Base-by-base conservation (phyloP, 1,140 invertebrate genomes). In the Zeugodacus cucurbitae region DNA sequence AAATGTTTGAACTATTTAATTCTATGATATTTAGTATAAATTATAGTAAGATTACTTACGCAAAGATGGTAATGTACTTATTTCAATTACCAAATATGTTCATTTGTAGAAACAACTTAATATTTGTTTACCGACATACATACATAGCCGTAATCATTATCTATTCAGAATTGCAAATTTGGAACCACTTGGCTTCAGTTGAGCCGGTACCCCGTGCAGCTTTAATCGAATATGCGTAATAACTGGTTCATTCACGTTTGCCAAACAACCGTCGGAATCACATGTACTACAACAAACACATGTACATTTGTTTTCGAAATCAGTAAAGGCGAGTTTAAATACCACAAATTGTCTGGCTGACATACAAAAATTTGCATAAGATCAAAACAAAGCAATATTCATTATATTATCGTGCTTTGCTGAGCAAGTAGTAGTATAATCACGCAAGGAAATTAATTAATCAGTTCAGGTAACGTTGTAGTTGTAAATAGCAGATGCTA, bases 301-400 rank as follows among this genome's bases (percentile, higher is more conserved):
- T 48, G 48, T 14, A 0, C 2, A 48, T 67, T 5, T 32, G 64
- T 67, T 32, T 74, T 74, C 41, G 32, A 14, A 74, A 20, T 74
- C 17, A 74, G 10, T 67, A 67, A 67, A 67, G 17, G 1, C 7
- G 2, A 37, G 41, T 41, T 41, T 44, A n/a, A 74, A 74, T 34
- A 70, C 32, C 8, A 70, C 64, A 70, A 70, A 34, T 14, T 34
- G 32, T 70, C 64, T 41, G 20, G 88, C 88, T 90, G 92, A 91
- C 90, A 90, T 91, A 88, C 89, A 92, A 91, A 91, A 92, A 92
- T 91, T 86, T 86, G 82, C 82, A 86, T 86, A 32, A 17, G 29
- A 86, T 58, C 44, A 86, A 86, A 86, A 86, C 82, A 86, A 86
- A 86, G 37, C 44, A 29, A 70, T 70, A 67, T 70, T 29, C 64